These are phyloP conservation scores for Ornithoptera priamus DNA, from an alignment of 2,888 invertebrate species.

Conservation along the genomic window DNA sequence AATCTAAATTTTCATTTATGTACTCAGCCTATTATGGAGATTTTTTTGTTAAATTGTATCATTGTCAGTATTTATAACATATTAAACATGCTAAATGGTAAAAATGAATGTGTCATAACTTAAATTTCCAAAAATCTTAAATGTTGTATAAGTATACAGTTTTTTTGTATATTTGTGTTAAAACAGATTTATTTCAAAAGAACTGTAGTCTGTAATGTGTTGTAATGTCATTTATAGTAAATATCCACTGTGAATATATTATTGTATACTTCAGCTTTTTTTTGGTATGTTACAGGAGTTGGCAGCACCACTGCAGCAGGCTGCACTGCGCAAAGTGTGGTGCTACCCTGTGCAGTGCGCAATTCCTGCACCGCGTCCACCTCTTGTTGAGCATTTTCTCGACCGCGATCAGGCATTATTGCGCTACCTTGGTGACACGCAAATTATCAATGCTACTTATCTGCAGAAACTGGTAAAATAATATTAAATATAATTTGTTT, in stretches of 20 bases:
- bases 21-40: no score
- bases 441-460: slow-evolving; percentile 91
- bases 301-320: slow-evolving; percentile 83
- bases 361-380: slow-evolving; percentile 90
- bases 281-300: slow-evolving; percentile 66
- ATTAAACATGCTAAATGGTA: no score
- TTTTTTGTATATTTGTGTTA: no score
- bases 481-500: neutral
- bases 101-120: no score
- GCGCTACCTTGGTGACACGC: slow-evolving; percentile 92
- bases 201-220: no score
- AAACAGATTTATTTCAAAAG: no score
- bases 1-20: no score
- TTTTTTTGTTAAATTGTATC: no score
- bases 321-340: slow-evolving; percentile 92
- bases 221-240: no score
- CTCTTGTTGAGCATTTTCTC: slow-evolving; percentile 91
- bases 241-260: neutral
- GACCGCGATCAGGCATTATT: slow-evolving; percentile 92
- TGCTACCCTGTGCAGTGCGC: slow-evolving; percentile 97
- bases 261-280: neutral
- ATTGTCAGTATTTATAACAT: no score
- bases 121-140: no score
- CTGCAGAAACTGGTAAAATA: slow-evolving; percentile 91
- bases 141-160: no score